Conservation (phyloP, 2,888 invertebrate genomes). For the Caenorhabditis macrosperma region DNA sequence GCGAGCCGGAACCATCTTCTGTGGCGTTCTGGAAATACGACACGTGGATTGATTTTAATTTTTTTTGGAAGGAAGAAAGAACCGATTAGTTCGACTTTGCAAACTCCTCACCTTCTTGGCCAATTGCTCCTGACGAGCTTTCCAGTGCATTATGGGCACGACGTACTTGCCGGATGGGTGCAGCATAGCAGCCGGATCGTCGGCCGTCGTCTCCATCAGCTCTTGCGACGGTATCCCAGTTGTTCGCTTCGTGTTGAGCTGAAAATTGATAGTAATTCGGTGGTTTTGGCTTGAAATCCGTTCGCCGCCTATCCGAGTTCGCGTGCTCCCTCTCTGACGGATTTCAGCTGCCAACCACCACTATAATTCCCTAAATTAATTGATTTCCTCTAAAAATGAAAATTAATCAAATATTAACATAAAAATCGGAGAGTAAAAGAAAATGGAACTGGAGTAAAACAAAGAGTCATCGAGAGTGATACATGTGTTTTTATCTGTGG, state of each 20-base stretch:
- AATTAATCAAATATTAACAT: too few species aligned
- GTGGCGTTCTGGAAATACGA: constrained; percentile 14
- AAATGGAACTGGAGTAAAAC: too few species aligned
- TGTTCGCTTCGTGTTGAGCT: constrained; percentile 84
- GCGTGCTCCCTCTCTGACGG: too few species aligned
- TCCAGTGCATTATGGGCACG: constrained; percentile 83
- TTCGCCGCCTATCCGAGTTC: too few species aligned
- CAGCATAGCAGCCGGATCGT: constrained; percentile 82
- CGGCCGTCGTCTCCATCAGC: constrained; percentile 79
- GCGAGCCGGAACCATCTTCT: constrained; percentile 34
- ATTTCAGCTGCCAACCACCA: too few species aligned
- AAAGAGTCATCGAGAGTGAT: too few species aligned
- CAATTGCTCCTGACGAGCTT: constrained; percentile 86
- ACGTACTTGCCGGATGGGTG: constrained; percentile 81
- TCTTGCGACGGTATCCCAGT: constrained; percentile 92
- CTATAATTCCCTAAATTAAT: too few species aligned
- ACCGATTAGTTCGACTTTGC: too few species aligned
- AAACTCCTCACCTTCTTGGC: constrained; percentile 53
- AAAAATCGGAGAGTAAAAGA: too few species aligned
- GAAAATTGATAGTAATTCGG: constrained; percentile 66
- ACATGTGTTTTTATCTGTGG: too few species aligned
- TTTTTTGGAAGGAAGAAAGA: neutral
- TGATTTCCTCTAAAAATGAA: neutral
- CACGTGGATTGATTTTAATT: neutral
- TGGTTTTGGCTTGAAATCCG: too few species aligned